Percentiles rank a stretch among this genome's conserved stretches.
Conservation (phyloP, 2,888 invertebrate species). For the Macroteleia sp. region DNA sequence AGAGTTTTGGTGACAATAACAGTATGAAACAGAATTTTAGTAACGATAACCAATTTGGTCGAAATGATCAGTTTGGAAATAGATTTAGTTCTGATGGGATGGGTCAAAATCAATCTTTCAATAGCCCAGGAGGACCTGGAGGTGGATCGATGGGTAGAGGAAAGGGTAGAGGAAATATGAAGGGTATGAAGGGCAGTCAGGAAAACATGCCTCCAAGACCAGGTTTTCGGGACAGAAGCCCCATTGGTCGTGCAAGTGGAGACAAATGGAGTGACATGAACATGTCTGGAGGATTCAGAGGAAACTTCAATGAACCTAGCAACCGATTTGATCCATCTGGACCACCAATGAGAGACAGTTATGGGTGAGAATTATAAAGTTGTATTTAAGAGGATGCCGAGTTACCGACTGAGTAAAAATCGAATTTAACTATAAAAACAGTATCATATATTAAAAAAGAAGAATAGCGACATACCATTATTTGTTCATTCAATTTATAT, state of each 20-base stretch:
- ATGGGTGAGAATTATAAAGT: too few species aligned
- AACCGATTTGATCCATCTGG: constrained; percentile 78
- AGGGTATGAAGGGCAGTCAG: constrained; percentile 38
- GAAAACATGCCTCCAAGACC: constrained; percentile 62
- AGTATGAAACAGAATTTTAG: constrained; percentile 68
- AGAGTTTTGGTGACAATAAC: constrained; percentile 70
- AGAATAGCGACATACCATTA: too few species aligned
- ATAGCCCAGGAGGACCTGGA: constrained; percentile 43
- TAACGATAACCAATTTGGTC: constrained; percentile 66
- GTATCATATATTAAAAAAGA: too few species aligned
- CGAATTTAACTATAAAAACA: too few species aligned
- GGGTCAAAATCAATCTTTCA: constrained; percentile 35
- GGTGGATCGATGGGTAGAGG: constrained; percentile 62
- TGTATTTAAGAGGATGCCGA: too few species aligned
- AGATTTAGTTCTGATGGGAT: constrained; percentile 47
- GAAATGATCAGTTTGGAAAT: constrained; percentile 56
- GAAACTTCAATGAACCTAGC: constrained; percentile 73
- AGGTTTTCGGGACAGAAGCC: constrained; percentile 80
- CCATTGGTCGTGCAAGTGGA: constrained; percentile 71
- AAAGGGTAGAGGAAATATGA: constrained; percentile 65
- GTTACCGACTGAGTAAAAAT: too few species aligned
- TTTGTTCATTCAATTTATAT: too few species aligned
- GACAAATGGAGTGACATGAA: constrained; percentile 75
- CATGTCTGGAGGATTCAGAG: constrained; percentile 72
- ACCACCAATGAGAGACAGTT: constrained; percentile 71